Conservation (phyloP, 2,113 vertebrate species). For the Anolis carolinensis region DNA sequence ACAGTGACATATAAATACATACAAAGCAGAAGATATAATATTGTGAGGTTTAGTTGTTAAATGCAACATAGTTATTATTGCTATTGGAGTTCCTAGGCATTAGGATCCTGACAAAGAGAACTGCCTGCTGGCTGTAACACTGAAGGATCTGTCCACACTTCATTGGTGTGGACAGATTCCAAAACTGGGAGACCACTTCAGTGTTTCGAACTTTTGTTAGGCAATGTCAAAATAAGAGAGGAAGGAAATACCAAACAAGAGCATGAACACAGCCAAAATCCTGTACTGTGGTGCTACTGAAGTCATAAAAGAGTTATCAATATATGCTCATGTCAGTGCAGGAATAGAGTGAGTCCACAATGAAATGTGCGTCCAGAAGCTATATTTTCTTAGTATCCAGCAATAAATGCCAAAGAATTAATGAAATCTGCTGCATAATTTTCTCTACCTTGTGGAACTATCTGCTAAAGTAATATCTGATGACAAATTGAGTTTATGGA, state of each 20-base stretch:
- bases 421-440: slow-evolving; percentile 72
- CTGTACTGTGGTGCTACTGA: slow-evolving; percentile 31
- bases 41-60: no score
- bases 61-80: no score
- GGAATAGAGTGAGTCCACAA: slow-evolving; percentile 63
- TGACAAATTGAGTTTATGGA: slow-evolving; percentile 84
- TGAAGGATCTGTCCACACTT: no score
- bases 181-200: no score
- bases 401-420: slow-evolving; percentile 78
- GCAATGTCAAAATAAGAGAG: not conserved
- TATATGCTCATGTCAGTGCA: slow-evolving; percentile 50
- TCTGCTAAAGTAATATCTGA: slow-evolving; percentile 78
- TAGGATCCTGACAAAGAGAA: no score
- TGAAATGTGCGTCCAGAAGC: slow-evolving; percentile 64
- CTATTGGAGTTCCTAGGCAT: no score
- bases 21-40: no score
- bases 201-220: not conserved
- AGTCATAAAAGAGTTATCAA: slow-evolving; percentile 60
- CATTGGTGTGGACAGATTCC: no score
- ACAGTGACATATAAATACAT: no score
- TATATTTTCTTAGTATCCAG: slow-evolving; percentile 69
- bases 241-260: not conserved
- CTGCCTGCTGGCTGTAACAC: no score
- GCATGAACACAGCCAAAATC: not conserved
- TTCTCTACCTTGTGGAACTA: slow-evolving; percentile 66